phyloP scores from a whole-genome alignment of 2,888 invertebrate genomes.

The Athalia cordata region DNA sequence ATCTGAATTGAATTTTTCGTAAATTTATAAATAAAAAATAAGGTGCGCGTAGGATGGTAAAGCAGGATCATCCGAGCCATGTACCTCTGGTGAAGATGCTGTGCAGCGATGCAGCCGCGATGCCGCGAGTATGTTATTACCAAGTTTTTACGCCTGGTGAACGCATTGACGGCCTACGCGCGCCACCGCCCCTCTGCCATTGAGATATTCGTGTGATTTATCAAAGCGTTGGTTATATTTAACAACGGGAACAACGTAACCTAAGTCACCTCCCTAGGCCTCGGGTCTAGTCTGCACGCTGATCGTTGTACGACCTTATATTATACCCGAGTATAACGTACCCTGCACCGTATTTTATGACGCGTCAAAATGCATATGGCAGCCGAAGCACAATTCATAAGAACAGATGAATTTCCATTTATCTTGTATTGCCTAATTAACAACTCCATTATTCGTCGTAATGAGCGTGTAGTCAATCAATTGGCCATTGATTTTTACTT shows the following conservation, averaged over 20 bases:
- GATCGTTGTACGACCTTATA: neutral
- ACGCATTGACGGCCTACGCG: constrained; percentile 58
- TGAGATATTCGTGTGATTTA: constrained; percentile 66
- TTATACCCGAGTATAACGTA: neutral
- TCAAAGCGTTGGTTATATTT: constrained; percentile 65
- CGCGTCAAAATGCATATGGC: no score
- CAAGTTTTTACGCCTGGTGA: constrained; percentile 59
- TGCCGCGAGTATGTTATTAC: constrained; percentile 54
- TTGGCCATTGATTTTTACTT: no score
- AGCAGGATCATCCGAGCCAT: constrained; percentile 3
- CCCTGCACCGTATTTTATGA: no score
- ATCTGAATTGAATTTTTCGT: neutral
- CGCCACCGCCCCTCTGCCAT: constrained; percentile 65
- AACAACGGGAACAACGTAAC: constrained; percentile 62
- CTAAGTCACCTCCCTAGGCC: constrained; percentile 30
- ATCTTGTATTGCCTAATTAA: no score
- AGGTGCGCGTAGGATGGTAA: constrained; percentile 12
- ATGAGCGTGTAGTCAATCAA: no score
- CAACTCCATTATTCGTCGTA: no score
- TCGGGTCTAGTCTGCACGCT: constrained; percentile 3
- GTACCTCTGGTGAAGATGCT: neutral
- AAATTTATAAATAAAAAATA: neutral
- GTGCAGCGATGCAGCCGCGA: constrained; percentile 14
- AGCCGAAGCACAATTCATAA: no score
- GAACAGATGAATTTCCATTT: no score